Evolutionary conservation across 2,888 invertebrate species (phyloP).

Genomic region (Agapostemon virescens): DNA sequence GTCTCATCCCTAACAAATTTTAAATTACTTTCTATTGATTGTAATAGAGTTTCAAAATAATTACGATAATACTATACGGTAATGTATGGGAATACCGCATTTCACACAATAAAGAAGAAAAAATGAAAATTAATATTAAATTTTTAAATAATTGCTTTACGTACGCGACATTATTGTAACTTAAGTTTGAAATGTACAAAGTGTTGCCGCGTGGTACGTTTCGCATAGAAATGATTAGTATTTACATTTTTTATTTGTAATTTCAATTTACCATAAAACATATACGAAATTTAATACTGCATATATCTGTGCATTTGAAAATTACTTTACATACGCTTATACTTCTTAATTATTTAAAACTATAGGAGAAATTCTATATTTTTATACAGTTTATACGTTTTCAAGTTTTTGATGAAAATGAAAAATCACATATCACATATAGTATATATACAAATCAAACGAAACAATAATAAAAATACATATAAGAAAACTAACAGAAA

Average conservation of each 20-base stretch:
- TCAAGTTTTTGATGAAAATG: background rate
- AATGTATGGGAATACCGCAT: background rate
- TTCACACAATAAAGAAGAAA: background rate
- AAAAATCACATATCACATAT: background rate
- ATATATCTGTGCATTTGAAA: background rate
- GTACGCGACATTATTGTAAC: background rate
- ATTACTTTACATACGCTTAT: background rate
- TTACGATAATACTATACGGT: background rate
- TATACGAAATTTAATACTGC: background rate
- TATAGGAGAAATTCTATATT: no score
- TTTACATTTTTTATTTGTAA: background rate
- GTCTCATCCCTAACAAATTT: constrained; percentile 13
- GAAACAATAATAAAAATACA: background rate
- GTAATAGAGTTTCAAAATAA: background rate
- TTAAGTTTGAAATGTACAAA: constrained; percentile 9
- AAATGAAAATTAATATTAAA: background rate
- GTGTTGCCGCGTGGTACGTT: background rate
- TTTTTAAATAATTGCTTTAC: background rate
- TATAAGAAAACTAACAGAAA: background rate
- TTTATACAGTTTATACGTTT: background rate
- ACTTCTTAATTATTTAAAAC: background rate
- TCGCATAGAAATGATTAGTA: background rate
- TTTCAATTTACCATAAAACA: background rate
- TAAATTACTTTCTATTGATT: background rate
- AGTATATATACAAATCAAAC: background rate